Conservation (phyloP, 2,888 invertebrate genomes). For the Ichneumoninae sp. region DNA sequence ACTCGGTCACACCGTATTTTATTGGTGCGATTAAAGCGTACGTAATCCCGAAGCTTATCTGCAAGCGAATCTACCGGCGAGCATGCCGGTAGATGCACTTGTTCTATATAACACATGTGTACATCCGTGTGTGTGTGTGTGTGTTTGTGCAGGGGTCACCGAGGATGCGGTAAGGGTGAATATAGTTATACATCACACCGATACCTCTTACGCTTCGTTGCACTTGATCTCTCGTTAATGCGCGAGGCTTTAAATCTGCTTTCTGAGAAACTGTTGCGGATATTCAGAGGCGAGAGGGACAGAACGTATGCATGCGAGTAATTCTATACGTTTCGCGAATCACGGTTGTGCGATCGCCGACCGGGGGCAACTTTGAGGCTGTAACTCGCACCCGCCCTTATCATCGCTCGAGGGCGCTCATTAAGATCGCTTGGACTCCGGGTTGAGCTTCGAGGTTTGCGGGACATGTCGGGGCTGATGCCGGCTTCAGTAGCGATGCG, state of each 20-base stretch:
- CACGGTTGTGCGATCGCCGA: background rate
- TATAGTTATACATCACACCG: conserved; percentile 39
- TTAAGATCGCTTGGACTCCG: background rate
- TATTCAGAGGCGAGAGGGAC: conserved; percentile 2
- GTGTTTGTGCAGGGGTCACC: background rate
- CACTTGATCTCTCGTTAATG: conserved; percentile 41
- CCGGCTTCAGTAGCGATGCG: background rate
- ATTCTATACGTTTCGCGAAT: conserved; percentile 22
- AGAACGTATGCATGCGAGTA: conserved; percentile 16
- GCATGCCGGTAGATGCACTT: conserved; percentile 36
- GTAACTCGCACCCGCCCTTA: background rate
- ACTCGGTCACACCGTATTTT: conserved; percentile 61
- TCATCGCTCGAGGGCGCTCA: background rate
- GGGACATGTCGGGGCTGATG: background rate
- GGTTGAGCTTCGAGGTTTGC: background rate
- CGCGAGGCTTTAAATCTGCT: conserved; percentile 24
- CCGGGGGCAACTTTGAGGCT: background rate
- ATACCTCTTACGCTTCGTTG: background rate
- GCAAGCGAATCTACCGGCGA: conserved; percentile 52
- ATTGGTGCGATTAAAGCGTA: conserved; percentile 60
- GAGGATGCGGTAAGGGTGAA: conserved; percentile 33
- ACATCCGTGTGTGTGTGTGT: background rate
- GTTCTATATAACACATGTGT: background rate
- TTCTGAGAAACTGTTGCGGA: conserved; percentile 38
- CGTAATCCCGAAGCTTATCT: conserved; percentile 60